These are phyloP conservation scores for Drosophila paulistorum DNA, from an alignment of 1,140 invertebrate genomes.

Conservation along the genomic window DNA sequence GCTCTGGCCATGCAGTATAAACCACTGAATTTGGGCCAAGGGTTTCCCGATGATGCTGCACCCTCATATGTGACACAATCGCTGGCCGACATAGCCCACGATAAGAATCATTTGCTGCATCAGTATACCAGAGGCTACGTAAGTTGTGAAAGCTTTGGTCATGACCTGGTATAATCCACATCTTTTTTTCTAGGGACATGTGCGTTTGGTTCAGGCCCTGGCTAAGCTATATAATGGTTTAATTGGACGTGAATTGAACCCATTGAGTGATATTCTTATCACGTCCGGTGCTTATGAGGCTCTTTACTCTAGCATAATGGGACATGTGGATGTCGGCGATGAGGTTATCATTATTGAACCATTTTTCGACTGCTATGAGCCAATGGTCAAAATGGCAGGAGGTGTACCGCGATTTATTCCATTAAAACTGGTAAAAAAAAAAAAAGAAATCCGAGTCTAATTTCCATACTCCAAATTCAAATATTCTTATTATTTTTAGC, in stretches of 20 bases:
- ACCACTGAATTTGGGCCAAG: constrained; percentile 98
- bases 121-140: constrained; percentile 96
- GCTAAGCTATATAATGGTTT: constrained; percentile 93
- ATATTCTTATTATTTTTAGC: constrained; percentile 30
- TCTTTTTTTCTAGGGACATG: constrained; percentile 91
- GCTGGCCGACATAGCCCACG: constrained; percentile 87
- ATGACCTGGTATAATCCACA: background rate
- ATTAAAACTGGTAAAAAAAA: constrained; percentile 88
- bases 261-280: constrained; percentile 93
- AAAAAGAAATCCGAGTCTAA: background rate
- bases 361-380: constrained; percentile 98
- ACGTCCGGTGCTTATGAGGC: constrained; percentile 97
- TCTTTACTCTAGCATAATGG: constrained; percentile 92
- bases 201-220: constrained; percentile 92
- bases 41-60: constrained; percentile 97
- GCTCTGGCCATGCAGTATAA: constrained; percentile 93
- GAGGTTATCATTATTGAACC: constrained; percentile 99
- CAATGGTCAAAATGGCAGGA: constrained; percentile 95
- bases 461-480: background rate
- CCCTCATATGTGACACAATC: constrained; percentile 93
- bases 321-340: constrained; percentile 92
- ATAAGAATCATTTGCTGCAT: constrained; percentile 91
- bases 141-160: constrained; percentile 70
- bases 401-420: constrained; percentile 95
- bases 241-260: constrained; percentile 89